Conservation (phyloP, 2,113 vertebrate species). For the Catharus minimus region DNA sequence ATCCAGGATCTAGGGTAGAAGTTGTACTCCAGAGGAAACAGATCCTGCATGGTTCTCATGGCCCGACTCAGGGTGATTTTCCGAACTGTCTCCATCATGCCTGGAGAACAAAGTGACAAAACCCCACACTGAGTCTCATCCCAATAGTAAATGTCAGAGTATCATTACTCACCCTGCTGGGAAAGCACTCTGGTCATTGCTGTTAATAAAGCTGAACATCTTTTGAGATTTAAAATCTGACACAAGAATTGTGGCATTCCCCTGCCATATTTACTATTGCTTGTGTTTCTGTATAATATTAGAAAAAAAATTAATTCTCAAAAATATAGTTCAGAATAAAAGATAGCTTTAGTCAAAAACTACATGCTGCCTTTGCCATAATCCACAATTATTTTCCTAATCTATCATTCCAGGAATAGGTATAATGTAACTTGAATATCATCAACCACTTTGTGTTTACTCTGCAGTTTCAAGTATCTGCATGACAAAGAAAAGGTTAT, state of each 20-base stretch:
- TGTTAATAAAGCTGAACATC: background rate
- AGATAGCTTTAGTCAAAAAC: background rate
- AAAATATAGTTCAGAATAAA: background rate
- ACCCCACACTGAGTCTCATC: background rate
- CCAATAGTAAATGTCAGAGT: background rate
- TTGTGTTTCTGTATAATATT: background rate
- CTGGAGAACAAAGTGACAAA: slow-evolving; percentile 57
- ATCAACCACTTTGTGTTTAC: background rate
- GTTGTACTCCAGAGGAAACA: slow-evolving; percentile 94
- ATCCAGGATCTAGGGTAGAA: slow-evolving; percentile 98
- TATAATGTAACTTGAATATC: background rate
- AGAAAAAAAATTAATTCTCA: background rate
- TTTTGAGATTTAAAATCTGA: background rate
- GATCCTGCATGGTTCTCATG: slow-evolving; percentile 89
- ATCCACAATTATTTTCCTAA: background rate
- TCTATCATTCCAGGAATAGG: background rate
- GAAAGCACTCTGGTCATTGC: background rate
- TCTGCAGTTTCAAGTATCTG: background rate
- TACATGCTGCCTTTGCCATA: background rate
- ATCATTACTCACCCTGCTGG: background rate
- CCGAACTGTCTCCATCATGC: slow-evolving; percentile 93
- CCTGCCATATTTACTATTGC: background rate
- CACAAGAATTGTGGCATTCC: background rate
- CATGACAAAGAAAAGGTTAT: background rate
- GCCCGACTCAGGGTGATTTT: slow-evolving; percentile 94